phyloP scores from a whole-genome alignment of 2,888 invertebrate genomes.

The Drosophila falleni region DNA sequence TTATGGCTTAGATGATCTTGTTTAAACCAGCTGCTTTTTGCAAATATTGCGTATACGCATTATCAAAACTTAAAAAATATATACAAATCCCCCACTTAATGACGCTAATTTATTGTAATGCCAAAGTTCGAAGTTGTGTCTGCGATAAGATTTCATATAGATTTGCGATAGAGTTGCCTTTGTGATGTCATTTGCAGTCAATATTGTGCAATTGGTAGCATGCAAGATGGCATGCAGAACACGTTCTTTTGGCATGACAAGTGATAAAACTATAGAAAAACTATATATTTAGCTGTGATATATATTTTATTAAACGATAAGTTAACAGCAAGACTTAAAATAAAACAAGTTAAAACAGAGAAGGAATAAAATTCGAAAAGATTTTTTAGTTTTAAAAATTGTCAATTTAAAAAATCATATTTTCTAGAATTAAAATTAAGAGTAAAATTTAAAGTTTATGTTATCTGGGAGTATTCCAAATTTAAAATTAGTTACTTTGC shows the following conservation, averaged over 20 bases:
- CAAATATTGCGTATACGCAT: constrained; percentile 56
- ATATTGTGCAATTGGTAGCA: background rate
- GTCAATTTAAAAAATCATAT: no score
- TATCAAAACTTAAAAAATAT: background rate
- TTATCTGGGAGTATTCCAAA: no score
- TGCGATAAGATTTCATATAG: background rate
- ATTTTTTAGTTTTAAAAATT: background rate
- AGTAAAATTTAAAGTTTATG: background rate
- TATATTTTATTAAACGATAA: background rate
- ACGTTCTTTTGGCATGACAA: constrained; percentile 1
- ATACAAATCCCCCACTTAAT: constrained; percentile 9
- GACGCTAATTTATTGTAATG: constrained; percentile 40
- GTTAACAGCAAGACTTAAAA: background rate
- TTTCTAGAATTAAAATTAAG: background rate
- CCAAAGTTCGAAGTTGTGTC: constrained; percentile 30
- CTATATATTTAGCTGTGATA: background rate
- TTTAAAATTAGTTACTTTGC: no score
- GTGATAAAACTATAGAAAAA: background rate
- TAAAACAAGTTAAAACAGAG: background rate
- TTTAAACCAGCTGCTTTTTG: constrained; percentile 20
- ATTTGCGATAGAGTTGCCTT: background rate
- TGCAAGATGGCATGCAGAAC: background rate
- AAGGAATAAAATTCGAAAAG: background rate
- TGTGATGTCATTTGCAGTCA: constrained; percentile 5
- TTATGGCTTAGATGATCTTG: constrained; percentile 39